Conservation (phyloP, 2,113 vertebrate species). For the Centrocercus urophasianus region DNA sequence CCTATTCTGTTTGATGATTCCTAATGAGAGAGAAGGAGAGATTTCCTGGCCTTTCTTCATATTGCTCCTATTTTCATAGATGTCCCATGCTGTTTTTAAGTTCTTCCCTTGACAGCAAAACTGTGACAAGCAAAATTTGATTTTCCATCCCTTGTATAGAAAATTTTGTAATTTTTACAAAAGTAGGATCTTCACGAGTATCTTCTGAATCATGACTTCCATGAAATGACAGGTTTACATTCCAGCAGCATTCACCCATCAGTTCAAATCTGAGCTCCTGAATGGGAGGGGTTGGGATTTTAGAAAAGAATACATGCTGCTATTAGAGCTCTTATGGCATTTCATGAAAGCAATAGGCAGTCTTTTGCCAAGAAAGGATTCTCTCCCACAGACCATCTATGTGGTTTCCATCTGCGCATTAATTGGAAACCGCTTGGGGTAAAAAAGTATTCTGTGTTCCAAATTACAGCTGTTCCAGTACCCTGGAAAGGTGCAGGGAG, state of each 20-base stretch:
- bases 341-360: conserved; percentile 18
- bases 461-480: conserved; percentile 22
- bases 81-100: neutral
- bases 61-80: neutral
- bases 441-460: neutral
- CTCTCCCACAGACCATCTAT: conserved; percentile 33
- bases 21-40: neutral
- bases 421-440: conserved; percentile 54
- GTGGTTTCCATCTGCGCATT: conserved; percentile 45
- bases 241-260: neutral
- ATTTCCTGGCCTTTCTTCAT: neutral
- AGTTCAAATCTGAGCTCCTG: neutral
- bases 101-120: neutral
- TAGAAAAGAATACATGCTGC: neutral
- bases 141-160: neutral
- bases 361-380: conserved; percentile 21
- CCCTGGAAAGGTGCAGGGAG: conserved; percentile 15
- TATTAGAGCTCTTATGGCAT: neutral
- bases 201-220: neutral
- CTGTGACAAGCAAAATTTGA: neutral
- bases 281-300: neutral
- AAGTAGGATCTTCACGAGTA: neutral
- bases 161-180: neutral
- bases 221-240: neutral
- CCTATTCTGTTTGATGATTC: neutral